phyloP scores from a whole-genome alignment of 2,113 vertebrate species.

The Mobula birostris region DNA sequence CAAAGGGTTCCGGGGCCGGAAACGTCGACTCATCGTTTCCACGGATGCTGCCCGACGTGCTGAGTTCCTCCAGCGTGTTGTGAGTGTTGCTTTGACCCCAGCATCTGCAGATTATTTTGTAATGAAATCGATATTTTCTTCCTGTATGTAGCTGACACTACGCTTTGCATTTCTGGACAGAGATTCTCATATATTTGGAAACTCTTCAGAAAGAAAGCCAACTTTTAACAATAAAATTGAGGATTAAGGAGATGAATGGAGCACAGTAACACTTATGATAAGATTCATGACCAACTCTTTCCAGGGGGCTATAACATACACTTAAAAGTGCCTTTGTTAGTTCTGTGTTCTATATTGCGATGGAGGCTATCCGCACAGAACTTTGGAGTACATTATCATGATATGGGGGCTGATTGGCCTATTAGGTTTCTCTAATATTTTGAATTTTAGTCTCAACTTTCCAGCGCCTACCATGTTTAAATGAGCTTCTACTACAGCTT shows the following conservation, averaged over 20 bases:
- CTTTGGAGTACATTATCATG: neutral
- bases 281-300: neutral
- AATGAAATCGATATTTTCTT: neutral
- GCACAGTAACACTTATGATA: neutral
- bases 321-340: too few species aligned
- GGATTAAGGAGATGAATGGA: neutral
- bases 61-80: too few species aligned
- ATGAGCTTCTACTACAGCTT: neutral
- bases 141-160: neutral
- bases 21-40: too few species aligned
- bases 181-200: neutral
- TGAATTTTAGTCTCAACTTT: neutral
- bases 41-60: too few species aligned
- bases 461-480: neutral
- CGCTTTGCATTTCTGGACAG: neutral
- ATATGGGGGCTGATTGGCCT: neutral
- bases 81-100: too few species aligned
- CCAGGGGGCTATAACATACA: neutral
- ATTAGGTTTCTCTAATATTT: neutral
- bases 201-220: neutral
- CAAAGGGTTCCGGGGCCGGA: too few species aligned
- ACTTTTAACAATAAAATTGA: neutral
- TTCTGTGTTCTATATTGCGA: neutral
- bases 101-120: too few species aligned
- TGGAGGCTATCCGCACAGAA: neutral